Percentiles rank a stretch among this genome's conserved stretches.
Evolutionary conservation across 2,797 vertebrate species (phyloP).

Genomic region (Rhyacichthys aspro): DNA sequence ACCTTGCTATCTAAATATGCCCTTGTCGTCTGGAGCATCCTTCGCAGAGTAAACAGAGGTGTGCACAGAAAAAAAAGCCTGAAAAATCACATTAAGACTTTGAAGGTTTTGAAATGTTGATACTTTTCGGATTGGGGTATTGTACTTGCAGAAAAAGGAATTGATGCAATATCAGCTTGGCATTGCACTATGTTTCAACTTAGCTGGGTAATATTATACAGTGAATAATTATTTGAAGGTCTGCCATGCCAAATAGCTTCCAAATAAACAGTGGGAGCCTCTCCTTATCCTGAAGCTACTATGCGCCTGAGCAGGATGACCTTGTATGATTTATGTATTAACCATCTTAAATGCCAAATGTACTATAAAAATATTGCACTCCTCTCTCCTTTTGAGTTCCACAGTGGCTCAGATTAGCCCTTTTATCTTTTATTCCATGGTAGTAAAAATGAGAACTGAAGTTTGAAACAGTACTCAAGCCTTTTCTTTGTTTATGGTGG

Average conservation of each 20-base stretch:
- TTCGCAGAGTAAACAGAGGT: constrained; percentile 37
- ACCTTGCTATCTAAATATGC: constrained; percentile 69
- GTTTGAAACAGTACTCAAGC: neutral
- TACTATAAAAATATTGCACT: constrained; percentile 38
- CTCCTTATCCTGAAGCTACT: constrained; percentile 48
- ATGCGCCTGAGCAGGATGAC: constrained; percentile 50
- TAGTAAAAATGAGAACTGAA: constrained; percentile 5
- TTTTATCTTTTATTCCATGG: no score
- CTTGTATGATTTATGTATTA: constrained; percentile 67
- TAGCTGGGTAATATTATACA: constrained; percentile 41
- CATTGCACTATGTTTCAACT: constrained; percentile 28
- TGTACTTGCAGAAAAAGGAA: constrained; percentile 2
- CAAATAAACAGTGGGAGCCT: constrained; percentile 41
- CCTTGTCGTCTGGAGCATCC: constrained; percentile 46
- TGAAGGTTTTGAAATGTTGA: constrained; percentile 29
- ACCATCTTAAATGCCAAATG: constrained; percentile 34
- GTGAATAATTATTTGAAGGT: constrained; percentile 62
- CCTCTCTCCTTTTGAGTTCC: constrained; percentile 28
- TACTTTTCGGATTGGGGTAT: constrained; percentile 17
- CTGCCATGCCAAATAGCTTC: constrained; percentile 39
- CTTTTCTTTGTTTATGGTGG: constrained; percentile 2
- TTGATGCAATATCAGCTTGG: constrained; percentile 42
- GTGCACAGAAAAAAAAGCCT: neutral
- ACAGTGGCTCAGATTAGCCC: constrained; percentile 14
- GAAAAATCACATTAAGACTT: constrained; percentile 25